A percentile compares a stretch with the other conserved stretches of the same genome.
Evolutionary conservation across 2,888 invertebrate species (phyloP).

Genomic region (Drosophila neotestacea): DNA sequence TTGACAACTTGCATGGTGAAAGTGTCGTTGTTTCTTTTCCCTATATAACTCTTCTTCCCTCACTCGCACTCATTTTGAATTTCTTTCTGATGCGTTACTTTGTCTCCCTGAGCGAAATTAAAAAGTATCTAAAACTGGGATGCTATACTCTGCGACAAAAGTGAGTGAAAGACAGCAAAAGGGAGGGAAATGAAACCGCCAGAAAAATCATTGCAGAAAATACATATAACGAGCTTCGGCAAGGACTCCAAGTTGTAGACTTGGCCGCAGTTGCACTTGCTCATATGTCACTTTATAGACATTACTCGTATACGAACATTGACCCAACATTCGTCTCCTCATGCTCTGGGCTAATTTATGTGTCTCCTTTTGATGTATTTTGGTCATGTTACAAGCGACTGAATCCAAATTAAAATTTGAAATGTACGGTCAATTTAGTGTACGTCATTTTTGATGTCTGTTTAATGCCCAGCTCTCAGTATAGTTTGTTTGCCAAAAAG

Average conservation of each 20-base stretch:
- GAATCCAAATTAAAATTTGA: slow-evolving; percentile 70
- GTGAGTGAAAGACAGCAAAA: background rate
- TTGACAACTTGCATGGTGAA: slow-evolving; percentile 65
- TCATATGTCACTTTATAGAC: slow-evolving; percentile 63
- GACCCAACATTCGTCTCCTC: slow-evolving; percentile 7
- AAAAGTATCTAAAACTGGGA: slow-evolving; percentile 49
- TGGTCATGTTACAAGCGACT: slow-evolving; percentile 49
- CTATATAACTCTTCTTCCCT: background rate
- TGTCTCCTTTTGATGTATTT: slow-evolving; percentile 40
- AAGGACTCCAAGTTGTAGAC: slow-evolving; percentile 10
- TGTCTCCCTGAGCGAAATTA: slow-evolving; percentile 65
- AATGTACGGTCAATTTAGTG: slow-evolving; percentile 62
- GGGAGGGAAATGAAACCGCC: slow-evolving; percentile 14
- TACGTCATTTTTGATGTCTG: slow-evolving; percentile 25
- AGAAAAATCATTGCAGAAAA: slow-evolving; percentile 44
- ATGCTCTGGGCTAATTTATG: slow-evolving; percentile 58
- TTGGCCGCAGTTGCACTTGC: slow-evolving; percentile 30
- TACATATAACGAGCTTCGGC: slow-evolving; percentile 42
- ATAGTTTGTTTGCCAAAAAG: slow-evolving; percentile 1
- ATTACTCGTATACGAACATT: slow-evolving; percentile 25
- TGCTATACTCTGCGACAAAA: slow-evolving; percentile 16
- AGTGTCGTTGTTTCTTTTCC: slow-evolving; percentile 18
- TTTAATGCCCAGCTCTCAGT: slow-evolving; percentile 18
- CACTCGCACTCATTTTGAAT: slow-evolving; percentile 7
- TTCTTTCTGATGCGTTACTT: slow-evolving; percentile 62